Evolutionary conservation across 2,113 vertebrate genomes (phyloP), one percentile per base, ranked within the genome.

Genomic region (Asarcornis scutulata): DNA sequence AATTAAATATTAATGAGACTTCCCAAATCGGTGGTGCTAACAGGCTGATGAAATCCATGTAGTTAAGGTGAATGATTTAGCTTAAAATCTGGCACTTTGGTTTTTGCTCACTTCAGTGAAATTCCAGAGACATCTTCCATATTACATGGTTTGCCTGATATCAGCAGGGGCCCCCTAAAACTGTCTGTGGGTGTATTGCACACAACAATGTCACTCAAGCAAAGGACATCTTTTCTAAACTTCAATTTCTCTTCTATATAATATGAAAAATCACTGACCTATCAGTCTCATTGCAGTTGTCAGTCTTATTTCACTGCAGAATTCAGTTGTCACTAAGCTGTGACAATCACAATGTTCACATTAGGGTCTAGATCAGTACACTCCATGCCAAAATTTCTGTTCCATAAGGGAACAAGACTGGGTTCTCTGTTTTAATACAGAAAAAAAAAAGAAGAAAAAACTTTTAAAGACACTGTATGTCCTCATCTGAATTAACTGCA

Each of bases 181-280:
- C 21, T 40, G 12, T 32, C 27, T 55, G 62, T 55, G 1, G 2
- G 22, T 34, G 55, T 59, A 62, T 76, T 11, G 3, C 25, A 29
- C 25, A 22, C 3, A 91, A 11, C 9, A 23, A 6, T 3, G 13
- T 29, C 0, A 0, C 42, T 67, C 4, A 32, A 34, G 7, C 26
- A 78, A 71, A 18, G 6, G 21, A 63, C 0, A 0, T 0, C 0
- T n/a, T 34, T 83, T 42, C 71, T 83, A 69, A 83, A 53, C 6
- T 17, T 80, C n/a, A 23, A 16, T 67, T 72, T 79, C 38, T 42
- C 17, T 52, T 74, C 12, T 20, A 15, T 6, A 18, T 11, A 68
- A 7, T 6, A 44, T 3, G 1, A 68, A 86, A 90, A 93, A 40
- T 38, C 53, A 72, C 6, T 59, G n/a, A 60, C 14, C 4, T 52